Evolutionary conservation across 2,888 invertebrate species (phyloP), one percentile per base, ranked within the genome.

Genomic region (Nephrocerus scutellatus): DNA sequence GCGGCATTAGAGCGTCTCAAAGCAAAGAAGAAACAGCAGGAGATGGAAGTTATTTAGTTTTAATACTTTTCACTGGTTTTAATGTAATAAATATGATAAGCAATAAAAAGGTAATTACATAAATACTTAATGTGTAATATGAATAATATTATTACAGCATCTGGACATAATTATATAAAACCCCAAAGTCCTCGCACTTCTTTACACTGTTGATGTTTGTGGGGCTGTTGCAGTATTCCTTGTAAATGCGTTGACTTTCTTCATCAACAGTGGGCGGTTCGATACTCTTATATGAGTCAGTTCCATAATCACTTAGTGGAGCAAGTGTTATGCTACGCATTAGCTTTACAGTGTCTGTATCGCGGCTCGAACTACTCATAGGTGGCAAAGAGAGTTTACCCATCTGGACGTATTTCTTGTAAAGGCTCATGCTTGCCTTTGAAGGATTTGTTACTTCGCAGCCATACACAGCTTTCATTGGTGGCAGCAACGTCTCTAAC

Each of bases 1-100:
- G 46, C 77, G 30, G 84, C 84, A 1, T 74, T 79, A 62, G 78
- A 82, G 56, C 72, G 74, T 46, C 66, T 77, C 33, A 68, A 74
- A n/a, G 76, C 76, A 1, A 74, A 72, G 54, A 45, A 48, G 31
- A 43, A 47, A 13, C 37, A 45, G 2, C 41, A 44, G 30, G 29
- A n/a, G n/a, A n/a, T n/a, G n/a, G n/a, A n/a, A n/a, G n/a, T n/a
- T n/a, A n/a, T n/a, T n/a, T n/a, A n/a, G n/a, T n/a, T n/a, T n/a
- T n/a, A n/a, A n/a, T n/a, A n/a, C n/a, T n/a, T n/a, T n/a, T n/a
- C n/a, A n/a, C n/a, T n/a, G n/a, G n/a, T n/a, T n/a, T n/a, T n/a
- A n/a, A n/a, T n/a, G n/a, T n/a, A n/a, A n/a, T n/a, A n/a, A n/a
- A n/a, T n/a, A n/a, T n/a, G n/a, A n/a, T n/a, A n/a, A n/a, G n/a